Percentiles rank a stretch among this genome's conserved stretches.
These are phyloP conservation scores for Matsumurasca onukii DNA, from an alignment of 1,140 invertebrate species.

Conservation along the genomic window DNA sequence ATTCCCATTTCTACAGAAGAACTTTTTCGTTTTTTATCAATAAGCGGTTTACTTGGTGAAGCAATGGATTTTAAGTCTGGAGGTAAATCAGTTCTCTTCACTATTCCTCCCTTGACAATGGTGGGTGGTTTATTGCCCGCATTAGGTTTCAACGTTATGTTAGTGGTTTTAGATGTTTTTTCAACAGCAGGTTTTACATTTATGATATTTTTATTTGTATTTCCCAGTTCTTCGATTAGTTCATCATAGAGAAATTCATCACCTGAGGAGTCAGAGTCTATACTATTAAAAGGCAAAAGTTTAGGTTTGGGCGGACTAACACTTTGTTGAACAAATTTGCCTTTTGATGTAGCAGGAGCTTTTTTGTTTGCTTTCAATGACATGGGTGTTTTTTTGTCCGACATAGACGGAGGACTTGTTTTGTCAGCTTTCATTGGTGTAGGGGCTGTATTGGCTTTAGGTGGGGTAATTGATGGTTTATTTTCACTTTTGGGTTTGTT, in stretches of 20 bases:
- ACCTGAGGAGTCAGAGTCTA: background rate
- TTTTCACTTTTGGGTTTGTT: background rate
- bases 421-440: background rate
- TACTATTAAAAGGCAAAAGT: no score
- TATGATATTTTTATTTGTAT: background rate
- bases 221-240: background rate
- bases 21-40: background rate
- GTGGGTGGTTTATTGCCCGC: slow-evolving; percentile 16
- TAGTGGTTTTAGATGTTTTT: slow-evolving; percentile 9
- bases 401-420: background rate
- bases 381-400: background rate
- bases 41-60: background rate
- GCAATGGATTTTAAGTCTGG: slow-evolving; percentile 7
- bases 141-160: slow-evolving; percentile 17
- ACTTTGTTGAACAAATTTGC: background rate
- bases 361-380: background rate
- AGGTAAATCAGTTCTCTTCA: slow-evolving; percentile 9
- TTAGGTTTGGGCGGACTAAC: no score
- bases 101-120: slow-evolving; percentile 12
- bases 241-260: slow-evolving; percentile 18
- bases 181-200: background rate
- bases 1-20: background rate
- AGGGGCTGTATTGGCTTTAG: background rate
- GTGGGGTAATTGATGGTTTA: background rate
- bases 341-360: background rate